A percentile compares a stretch with the other conserved stretches of the same genome.
Evolutionary conservation across 2,113 vertebrate genomes (phyloP).

Genomic region (Scomber colias): DNA sequence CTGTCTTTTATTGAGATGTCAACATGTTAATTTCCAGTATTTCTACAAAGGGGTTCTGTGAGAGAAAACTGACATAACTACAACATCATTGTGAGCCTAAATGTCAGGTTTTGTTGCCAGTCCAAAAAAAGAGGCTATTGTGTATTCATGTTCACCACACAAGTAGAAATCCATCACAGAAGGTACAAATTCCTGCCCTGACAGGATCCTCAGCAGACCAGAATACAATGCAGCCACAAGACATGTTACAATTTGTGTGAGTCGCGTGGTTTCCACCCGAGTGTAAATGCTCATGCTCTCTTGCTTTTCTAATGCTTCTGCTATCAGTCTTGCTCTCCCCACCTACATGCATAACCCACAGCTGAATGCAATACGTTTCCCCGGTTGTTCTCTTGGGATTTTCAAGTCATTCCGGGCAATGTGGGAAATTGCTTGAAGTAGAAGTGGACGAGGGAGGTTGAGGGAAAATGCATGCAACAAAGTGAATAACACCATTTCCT

Average conservation of each 20-base stretch:
- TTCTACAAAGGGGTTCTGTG: neutral
- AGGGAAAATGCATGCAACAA: slow-evolving; percentile 38
- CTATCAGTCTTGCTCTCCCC: slow-evolving; percentile 48
- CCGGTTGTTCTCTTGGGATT: slow-evolving; percentile 41
- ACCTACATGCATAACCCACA: slow-evolving; percentile 55
- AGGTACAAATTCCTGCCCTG: neutral
- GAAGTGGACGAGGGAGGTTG: slow-evolving; percentile 45
- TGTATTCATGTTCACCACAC: neutral
- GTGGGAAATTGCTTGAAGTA: slow-evolving; percentile 58
- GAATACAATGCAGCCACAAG: slow-evolving; percentile 27
- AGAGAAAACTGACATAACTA: no score
- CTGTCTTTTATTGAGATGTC: neutral
- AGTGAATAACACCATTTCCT: slow-evolving; percentile 49
- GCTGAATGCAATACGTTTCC: slow-evolving; percentile 48
- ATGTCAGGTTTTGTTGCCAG: neutral
- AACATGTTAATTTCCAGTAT: neutral
- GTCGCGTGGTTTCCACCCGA: slow-evolving; percentile 10
- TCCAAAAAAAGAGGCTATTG: neutral
- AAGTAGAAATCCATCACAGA: slow-evolving; percentile 12
- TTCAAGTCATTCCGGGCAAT: slow-evolving; percentile 48
- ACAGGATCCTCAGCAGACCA: slow-evolving; percentile 34
- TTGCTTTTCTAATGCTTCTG: slow-evolving; percentile 43
- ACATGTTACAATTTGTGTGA: slow-evolving; percentile 24
- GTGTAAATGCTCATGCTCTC: slow-evolving; percentile 31
- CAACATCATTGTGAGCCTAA: neutral